Evolutionary conservation across 2,113 vertebrate species (phyloP).

Genomic region (Nothobranchius kuhntae): DNA sequence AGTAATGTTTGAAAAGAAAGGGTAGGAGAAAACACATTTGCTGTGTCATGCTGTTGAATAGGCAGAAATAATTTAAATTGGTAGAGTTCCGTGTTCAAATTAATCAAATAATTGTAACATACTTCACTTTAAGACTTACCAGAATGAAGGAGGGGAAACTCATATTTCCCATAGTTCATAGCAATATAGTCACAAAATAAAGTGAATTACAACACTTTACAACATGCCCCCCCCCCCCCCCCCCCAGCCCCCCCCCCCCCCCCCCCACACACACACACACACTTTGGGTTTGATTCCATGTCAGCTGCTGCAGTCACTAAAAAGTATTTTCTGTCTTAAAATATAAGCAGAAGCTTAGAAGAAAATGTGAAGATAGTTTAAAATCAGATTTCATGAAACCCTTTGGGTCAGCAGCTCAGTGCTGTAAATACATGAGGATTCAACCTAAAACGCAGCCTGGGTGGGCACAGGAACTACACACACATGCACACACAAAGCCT

Average conservation of each 20-base stretch:
- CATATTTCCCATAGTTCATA: too few relatives aligned
- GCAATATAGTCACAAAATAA: too few relatives aligned
- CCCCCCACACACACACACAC: not conserved
- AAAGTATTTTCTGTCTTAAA: not conserved
- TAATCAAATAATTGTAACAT: constrained; percentile 19
- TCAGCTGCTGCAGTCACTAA: not conserved
- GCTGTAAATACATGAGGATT: not conserved
- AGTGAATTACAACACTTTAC: too few relatives aligned
- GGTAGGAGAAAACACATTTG: constrained; percentile 23
- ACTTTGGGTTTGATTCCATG: not conserved
- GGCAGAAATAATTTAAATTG: not conserved
- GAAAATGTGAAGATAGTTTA: not conserved
- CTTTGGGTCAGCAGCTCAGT: not conserved
- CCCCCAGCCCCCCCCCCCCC: too few relatives aligned
- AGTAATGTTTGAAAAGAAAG: constrained; percentile 45
- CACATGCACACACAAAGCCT: constrained; percentile 3
- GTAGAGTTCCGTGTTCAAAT: constrained; percentile 15
- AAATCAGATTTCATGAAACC: not conserved
- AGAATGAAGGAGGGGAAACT: too few relatives aligned
- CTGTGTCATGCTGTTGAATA: constrained; percentile 28
- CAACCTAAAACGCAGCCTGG: not conserved
- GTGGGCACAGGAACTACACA: not conserved
- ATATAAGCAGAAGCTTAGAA: not conserved
- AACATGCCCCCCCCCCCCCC: too few relatives aligned
- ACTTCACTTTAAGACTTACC: constrained; percentile 1